These are phyloP conservation scores for Hapalemur alaotrensis DNA, from an alignment of 2,797 vertebrate genomes.

Conservation along the genomic window DNA sequence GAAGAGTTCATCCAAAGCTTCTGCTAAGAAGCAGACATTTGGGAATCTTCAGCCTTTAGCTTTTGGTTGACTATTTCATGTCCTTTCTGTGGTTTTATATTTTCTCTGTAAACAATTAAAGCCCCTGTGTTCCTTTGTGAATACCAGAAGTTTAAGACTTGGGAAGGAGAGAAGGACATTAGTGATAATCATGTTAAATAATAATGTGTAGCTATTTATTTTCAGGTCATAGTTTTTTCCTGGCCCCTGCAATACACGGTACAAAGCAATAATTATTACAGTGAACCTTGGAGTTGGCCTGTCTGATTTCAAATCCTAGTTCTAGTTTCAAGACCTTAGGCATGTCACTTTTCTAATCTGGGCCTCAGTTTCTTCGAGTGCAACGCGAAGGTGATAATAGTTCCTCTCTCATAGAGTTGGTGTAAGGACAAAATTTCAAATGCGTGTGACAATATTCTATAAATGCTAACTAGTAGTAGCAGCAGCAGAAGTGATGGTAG, in stretches of 20 bases:
- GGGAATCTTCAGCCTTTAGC: neutral
- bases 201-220: neutral
- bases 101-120: neutral
- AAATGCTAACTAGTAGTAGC: neutral
- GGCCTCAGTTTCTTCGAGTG: neutral
- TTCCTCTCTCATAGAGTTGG: neutral
- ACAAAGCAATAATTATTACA: neutral
- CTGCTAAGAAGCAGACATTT: neutral
- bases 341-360: neutral
- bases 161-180: neutral
- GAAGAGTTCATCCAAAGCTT: neutral
- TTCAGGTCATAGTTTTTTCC: neutral
- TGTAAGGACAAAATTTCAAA: neutral
- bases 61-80: neutral
- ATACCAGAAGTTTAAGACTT: neutral
- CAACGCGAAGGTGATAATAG: neutral
- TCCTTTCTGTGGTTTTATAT: neutral
- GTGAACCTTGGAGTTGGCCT: neutral
- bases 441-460: neutral
- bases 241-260: neutral
- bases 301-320: neutral
- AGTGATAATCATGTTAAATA: neutral
- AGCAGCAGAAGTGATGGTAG: no score
- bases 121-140: neutral
- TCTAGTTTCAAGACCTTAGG: neutral